Base-by-base conservation (phyloP, 2,113 vertebrate genomes). In the Loxodonta africana region DNA sequence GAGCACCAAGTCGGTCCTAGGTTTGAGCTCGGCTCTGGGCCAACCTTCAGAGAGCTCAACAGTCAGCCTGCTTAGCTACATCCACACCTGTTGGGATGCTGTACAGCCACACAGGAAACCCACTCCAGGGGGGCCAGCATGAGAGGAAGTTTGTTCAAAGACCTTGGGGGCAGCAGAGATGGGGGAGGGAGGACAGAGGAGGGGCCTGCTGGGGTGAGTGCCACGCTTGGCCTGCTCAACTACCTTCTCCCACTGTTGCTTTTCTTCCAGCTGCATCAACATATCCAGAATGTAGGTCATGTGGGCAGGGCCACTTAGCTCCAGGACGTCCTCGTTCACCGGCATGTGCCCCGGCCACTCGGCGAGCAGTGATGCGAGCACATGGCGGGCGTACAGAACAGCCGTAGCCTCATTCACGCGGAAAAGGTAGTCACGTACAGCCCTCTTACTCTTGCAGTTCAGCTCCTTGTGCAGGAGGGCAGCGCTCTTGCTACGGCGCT, bases 261-360 rank as follows among this genome's bases (percentile, higher is more conserved):
- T 99, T 95, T 99, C 99, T 98, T 99, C 99, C 69, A 99, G 99
- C 98, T 99, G 99, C 99, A 99, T 99, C 33, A 99, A 98, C 99
- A 99, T 99, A 98, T 99, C 99, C 98, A 99, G 98, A 95, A 99
- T 99, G 98, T 99, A 99, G 21, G 99, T 99, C 99, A 99, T 99
- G 76, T 99, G 99, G 5, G 99, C 99, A 8, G 99, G 99, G 1
- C 99, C 99, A 25, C 98, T 99, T 77, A 99, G 99, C 73, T 99
- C 99, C 81, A 99, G 98, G 92, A 99, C 99, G 88, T 99, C 99
- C 96, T 99, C 99, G 3, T 99, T 99, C 95, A 99, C 98, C 0
- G 99, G 97, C 74, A 98, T 97, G 0, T 99, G 98, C 8, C 98
- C 97, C 0, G 99, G 99, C 99, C 99, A 99, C 97, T 99, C 99